Evolutionary conservation across 2,888 invertebrate genomes (phyloP).

Genomic region (Neoaliturus tenellus): DNA sequence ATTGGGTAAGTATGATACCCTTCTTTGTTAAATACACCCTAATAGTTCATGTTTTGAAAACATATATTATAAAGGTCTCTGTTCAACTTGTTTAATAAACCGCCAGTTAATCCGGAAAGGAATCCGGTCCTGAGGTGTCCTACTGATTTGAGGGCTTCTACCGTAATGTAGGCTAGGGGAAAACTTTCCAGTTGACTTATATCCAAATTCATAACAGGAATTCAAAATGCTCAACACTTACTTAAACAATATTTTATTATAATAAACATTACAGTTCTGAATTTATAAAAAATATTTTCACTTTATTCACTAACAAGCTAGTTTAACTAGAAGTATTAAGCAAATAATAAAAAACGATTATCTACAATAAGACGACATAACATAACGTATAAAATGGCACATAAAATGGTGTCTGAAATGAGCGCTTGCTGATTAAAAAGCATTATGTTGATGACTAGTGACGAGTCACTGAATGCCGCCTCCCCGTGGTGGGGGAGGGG

Average conservation of each 20-base stretch:
- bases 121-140: no score
- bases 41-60: no score
- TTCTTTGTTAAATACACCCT: no score
- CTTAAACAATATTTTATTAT: conserved; percentile 37
- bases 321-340: conserved; percentile 30
- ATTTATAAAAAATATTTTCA: conserved; percentile 44
- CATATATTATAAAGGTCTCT: no score
- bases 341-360: conserved; percentile 18
- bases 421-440: conserved; percentile 42
- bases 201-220: background rate
- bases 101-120: no score
- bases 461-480: conserved; percentile 26
- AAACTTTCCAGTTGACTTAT: no score
- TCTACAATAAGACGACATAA: conserved; percentile 33
- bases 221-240: background rate
- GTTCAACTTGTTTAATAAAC: no score
- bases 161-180: no score
- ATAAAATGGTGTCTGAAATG: conserved; percentile 42
- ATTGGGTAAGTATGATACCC: no score
- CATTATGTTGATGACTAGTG: conserved; percentile 43
- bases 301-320: conserved; percentile 22
- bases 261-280: conserved; percentile 26
- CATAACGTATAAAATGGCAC: conserved; percentile 47
- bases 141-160: no score
- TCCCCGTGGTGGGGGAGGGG: background rate